Conservation (phyloP, 2,113 vertebrate species). For the Cettia cetti region DNA sequence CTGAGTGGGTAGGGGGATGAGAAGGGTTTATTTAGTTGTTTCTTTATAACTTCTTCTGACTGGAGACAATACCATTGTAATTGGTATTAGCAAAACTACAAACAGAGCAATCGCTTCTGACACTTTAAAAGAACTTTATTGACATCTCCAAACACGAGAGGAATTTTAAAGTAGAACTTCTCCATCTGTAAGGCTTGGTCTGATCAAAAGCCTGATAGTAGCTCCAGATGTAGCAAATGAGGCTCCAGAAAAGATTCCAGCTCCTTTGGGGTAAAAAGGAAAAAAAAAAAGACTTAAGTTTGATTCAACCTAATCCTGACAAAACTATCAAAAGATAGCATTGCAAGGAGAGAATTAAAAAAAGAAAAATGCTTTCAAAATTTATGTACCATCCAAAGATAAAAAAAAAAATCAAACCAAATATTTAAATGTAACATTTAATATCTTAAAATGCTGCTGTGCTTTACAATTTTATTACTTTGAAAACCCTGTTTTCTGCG, state of each 20-base stretch:
- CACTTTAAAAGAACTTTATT: constrained; percentile 71
- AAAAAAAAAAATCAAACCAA: neutral
- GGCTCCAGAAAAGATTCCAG: neutral
- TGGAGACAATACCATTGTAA: neutral
- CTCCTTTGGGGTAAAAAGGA: neutral
- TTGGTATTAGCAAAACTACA: constrained; percentile 4
- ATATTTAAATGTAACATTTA: neutral
- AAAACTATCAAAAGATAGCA: constrained; percentile 41
- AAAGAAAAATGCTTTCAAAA: neutral
- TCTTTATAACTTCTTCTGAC: neutral
- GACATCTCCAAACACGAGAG: constrained; percentile 52
- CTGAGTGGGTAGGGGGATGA: neutral
- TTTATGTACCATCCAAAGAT: neutral
- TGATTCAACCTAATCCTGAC: constrained; percentile 30
- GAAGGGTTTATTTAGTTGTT: neutral
- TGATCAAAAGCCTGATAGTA: constrained; percentile 68
- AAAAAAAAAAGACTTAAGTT: neutral
- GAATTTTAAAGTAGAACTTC: constrained; percentile 71
- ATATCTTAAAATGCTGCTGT: neutral
- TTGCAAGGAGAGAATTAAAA: neutral
- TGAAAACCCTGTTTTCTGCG: neutral
- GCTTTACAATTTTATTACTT: neutral
- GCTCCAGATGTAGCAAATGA: constrained; percentile 62
- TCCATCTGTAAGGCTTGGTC: constrained; percentile 62
- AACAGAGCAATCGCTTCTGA: constrained; percentile 61